A percentile compares a stretch with the other conserved stretches of the same genome.
These are phyloP conservation scores for Acomys russatus DNA, from an alignment of 2,797 vertebrate species.

Conservation along the genomic window DNA sequence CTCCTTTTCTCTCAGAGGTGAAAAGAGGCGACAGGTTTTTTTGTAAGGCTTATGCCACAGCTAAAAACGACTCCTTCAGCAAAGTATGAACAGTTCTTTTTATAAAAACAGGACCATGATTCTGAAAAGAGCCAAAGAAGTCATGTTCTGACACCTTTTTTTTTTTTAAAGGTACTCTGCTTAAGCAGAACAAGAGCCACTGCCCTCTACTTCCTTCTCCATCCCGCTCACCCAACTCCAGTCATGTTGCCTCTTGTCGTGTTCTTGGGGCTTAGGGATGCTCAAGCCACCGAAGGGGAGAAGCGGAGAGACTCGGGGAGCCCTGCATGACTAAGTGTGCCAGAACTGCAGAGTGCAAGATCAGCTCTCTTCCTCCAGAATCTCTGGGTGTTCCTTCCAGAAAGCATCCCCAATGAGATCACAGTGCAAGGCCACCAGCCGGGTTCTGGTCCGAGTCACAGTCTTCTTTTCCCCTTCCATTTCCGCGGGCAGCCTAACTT, in stretches of 20 bases:
- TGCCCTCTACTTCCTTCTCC: not conserved
- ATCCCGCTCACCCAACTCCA: not conserved
- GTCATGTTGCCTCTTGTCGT: not conserved
- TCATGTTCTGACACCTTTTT: conserved; percentile 28
- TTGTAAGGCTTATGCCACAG: conserved; percentile 57
- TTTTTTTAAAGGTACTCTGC: conserved; percentile 32
- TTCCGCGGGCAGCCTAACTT: conserved; percentile 90
- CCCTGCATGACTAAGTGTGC: not conserved
- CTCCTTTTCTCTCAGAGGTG: conserved; percentile 34
- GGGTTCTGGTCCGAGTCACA: conserved; percentile 91
- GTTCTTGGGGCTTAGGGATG: not conserved
- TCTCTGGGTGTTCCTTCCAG: conserved; percentile 95
- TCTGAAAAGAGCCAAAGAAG: conserved; percentile 39
- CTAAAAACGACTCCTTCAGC: conserved; percentile 78
- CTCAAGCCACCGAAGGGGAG: not conserved
- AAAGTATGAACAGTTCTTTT: conserved; percentile 72
- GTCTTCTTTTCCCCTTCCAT: conserved; percentile 90
- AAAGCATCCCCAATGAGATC: conserved; percentile 96
- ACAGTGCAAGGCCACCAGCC: conserved; percentile 91
- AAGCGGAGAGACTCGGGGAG: not conserved
- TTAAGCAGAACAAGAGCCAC: conserved; percentile 50
- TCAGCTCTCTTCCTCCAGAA: conserved; percentile 93
- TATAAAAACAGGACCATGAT: conserved; percentile 72
- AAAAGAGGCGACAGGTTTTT: conserved; percentile 70
- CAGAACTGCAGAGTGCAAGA: not conserved